Conservation (phyloP, 2,113 vertebrate species). For the Taxidea taxus region DNA sequence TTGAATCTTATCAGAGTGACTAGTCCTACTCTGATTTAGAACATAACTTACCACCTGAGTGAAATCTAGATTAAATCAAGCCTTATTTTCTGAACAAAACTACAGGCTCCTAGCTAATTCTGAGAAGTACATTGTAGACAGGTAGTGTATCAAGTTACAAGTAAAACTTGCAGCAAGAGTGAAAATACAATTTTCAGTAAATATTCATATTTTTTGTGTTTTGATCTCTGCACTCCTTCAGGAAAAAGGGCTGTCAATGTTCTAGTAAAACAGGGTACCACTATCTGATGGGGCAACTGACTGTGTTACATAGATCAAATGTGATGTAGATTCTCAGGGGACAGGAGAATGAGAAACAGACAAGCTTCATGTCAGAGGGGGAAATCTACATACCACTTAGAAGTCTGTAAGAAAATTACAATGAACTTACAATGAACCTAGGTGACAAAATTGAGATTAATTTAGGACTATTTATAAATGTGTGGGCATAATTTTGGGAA, state of each 20-base stretch:
- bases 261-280: neutral
- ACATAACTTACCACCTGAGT: neutral
- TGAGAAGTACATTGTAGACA: neutral
- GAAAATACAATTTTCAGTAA: neutral
- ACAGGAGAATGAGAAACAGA: neutral
- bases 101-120: neutral
- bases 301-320: neutral
- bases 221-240: neutral
- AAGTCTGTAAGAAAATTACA: neutral
- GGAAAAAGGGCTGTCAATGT: accelerated
- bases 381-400: neutral
- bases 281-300: neutral
- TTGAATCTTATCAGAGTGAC: neutral
- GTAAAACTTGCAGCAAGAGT: neutral
- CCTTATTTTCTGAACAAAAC: neutral
- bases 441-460: neutral
- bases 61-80: neutral
- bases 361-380: neutral
- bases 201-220: neutral
- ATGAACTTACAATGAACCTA: neutral
- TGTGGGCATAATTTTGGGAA: neutral
- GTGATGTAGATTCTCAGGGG: neutral
- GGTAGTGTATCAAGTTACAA: neutral
- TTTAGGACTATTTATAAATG: neutral
- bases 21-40: neutral